A percentile compares a stretch with the other conserved stretches of the same genome.
These are phyloP conservation scores for Anneissia japonica DNA, from an alignment of 35 echinoderm and acorn worm genomes.

Conservation along the genomic window DNA sequence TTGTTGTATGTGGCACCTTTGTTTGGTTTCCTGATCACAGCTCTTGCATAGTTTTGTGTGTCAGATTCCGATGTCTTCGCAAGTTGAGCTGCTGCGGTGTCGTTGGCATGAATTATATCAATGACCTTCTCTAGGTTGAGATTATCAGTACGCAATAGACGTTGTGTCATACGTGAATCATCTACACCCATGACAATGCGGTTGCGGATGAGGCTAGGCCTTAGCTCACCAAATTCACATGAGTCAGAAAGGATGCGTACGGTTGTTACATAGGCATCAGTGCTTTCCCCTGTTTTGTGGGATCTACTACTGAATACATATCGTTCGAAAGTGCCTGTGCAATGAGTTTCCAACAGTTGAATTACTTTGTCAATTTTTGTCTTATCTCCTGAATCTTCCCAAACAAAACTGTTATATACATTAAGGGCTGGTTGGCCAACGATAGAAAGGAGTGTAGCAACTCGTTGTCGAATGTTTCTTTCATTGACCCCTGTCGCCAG, in stretches of 20 bases:
- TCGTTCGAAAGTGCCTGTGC: slow-evolving; percentile 52
- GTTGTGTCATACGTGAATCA: slow-evolving; percentile 4
- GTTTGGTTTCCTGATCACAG: not conserved
- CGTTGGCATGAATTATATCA: not conserved
- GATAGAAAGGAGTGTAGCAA: slow-evolving; percentile 44
- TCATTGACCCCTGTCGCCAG: slow-evolving; percentile 28
- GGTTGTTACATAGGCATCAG: slow-evolving; percentile 31
- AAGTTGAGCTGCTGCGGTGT: slow-evolving; percentile 17
- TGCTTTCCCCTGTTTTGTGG: slow-evolving; percentile 37
- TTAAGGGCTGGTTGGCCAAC: slow-evolving; percentile 45
- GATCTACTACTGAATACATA: slow-evolving; percentile 46
- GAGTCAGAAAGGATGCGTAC: slow-evolving; percentile 29
- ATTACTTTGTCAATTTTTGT: slow-evolving; percentile 33
- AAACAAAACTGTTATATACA: slow-evolving; percentile 51
- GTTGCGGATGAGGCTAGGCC: not conserved
- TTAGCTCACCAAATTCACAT: slow-evolving; percentile 8
- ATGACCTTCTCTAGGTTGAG: slow-evolving; percentile 39
- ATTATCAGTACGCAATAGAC: slow-evolving; percentile 2
- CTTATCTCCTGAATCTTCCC: slow-evolving; percentile 19
- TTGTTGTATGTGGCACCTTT: not conserved
- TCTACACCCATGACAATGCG: no score
- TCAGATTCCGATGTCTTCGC: not conserved
- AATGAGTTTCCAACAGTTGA: slow-evolving; percentile 33
- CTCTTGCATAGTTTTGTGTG: not conserved
- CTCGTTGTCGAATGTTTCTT: slow-evolving; percentile 17